Evolutionary conservation across 1,140 invertebrate species (phyloP), one percentile per base, ranked within the genome.

Genomic region (Dufourea novaeangliae): DNA sequence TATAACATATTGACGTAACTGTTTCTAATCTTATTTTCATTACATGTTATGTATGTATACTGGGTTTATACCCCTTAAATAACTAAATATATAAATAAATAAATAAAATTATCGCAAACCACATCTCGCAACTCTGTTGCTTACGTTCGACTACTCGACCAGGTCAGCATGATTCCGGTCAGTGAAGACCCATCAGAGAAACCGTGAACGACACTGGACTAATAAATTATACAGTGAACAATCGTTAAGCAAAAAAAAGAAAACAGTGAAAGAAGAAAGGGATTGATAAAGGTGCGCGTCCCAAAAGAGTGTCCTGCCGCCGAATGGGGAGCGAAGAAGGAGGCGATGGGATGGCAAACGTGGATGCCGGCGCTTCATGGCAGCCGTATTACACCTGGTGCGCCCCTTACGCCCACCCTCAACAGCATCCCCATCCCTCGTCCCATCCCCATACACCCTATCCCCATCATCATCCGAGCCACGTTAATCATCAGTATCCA

Each of bases 341-440:
- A 20, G 72, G 74, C 34, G 78, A 85, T 64, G 82, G 81, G 14
- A 88, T 88, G 88, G 74, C 83, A 32, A 75, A 80, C 69, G 37
- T 80, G 62, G 84, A 88, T 57, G 80, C 88, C 20, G 82, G 80
- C 14, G 76, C 84, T 67, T 91, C 89, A 17, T 92, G 90, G 91
- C 90, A 91, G 41, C 90, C 91, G 27, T 87, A 90, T 32, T 90
- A 90, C 66, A 84, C 83, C 41, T 91, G 90, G 89, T 85, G 78
- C 61, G 73, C 78, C 10, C 82, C 86, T 32, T 86, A 88, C 37
- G 75, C 86, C 22, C 85, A 89, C 67, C 59, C 80, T 0, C 79
- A 86, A 14, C 61, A 76, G 0, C 82, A 84, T 34, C 57, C 85
- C 37, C 66, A 56, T 20, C 5, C 37, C 20, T 57, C 66, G 1